Evolutionary conservation across 1,140 invertebrate species (phyloP).

Genomic region (Neoseiulus cucumeris): DNA sequence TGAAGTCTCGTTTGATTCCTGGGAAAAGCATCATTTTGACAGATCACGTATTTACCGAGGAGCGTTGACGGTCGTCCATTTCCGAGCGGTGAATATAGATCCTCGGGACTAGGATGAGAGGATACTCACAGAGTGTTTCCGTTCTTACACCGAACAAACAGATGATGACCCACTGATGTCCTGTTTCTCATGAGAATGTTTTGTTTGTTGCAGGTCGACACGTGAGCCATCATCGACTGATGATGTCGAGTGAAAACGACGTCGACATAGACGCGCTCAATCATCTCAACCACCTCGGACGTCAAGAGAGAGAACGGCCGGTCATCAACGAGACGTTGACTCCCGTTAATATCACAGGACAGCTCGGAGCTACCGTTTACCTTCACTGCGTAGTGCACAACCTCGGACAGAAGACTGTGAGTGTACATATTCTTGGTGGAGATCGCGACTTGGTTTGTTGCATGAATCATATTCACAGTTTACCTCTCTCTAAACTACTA

Average conservation of each 20-base stretch:
- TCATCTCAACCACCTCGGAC: not conserved
- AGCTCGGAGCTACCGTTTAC: slow-evolving; percentile 1
- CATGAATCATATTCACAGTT: no score
- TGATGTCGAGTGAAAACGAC: slow-evolving; percentile 7
- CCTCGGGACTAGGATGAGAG: no score
- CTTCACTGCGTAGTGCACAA: not conserved
- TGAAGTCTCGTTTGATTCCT: no score
- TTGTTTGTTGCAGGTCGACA: not conserved
- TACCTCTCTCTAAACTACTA: no score
- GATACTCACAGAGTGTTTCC: no score
- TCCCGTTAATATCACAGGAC: slow-evolving; percentile 1
- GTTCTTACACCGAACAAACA: no score
- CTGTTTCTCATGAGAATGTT: not conserved
- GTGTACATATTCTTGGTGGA: not conserved
- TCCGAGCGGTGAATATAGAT: no score
- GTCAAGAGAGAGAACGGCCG: not conserved
- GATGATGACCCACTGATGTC: no score
- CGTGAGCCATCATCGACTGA: not conserved
- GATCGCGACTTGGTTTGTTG: not conserved
- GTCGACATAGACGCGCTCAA: not conserved
- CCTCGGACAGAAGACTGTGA: not conserved
- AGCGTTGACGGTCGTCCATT: no score
- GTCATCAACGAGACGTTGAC: not conserved
- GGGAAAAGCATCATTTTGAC: no score
- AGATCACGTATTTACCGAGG: no score